These are phyloP conservation scores for Pyralis farinalis DNA, from an alignment of 2,888 invertebrate species.

Conservation along the genomic window DNA sequence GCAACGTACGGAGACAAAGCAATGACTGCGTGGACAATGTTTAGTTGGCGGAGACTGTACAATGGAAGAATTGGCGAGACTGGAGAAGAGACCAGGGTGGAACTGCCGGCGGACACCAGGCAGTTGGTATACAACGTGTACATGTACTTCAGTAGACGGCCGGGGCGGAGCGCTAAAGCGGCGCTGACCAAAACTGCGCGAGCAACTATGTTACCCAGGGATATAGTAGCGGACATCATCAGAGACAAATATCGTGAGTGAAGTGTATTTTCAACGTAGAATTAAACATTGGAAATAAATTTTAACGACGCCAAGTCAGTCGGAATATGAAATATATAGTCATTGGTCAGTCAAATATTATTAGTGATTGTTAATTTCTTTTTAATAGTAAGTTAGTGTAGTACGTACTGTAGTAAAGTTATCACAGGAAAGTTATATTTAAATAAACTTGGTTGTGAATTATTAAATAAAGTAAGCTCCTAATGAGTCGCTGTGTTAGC, in stretches of 20 bases:
- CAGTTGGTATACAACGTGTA: slow-evolving; percentile 73
- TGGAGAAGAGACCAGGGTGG: slow-evolving; percentile 52
- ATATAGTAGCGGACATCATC: slow-evolving; percentile 70
- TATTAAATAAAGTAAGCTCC: too few relatives aligned
- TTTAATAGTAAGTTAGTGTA: too few relatives aligned
- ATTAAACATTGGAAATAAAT: too few relatives aligned
- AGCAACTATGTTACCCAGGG: slow-evolving; percentile 70
- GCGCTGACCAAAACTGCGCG: slow-evolving; percentile 65
- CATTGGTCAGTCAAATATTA: too few relatives aligned
- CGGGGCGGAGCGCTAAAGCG: slow-evolving; percentile 61
- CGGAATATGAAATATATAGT: too few relatives aligned
- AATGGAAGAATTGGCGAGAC: slow-evolving; percentile 50
- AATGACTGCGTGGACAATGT: slow-evolving; percentile 79
- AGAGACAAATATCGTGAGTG: slow-evolving; percentile 55
- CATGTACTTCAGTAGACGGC: slow-evolving; percentile 66
- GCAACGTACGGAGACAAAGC: slow-evolving; percentile 76
- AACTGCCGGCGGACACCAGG: slow-evolving; percentile 67
- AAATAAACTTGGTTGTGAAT: too few relatives aligned
- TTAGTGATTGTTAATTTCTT: too few relatives aligned
- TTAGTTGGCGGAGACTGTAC: slow-evolving; percentile 72
- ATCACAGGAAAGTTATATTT: too few relatives aligned
- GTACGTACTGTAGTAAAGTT: too few relatives aligned
- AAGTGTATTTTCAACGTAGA: neutral
- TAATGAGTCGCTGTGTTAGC: too few relatives aligned
- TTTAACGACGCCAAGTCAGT: too few relatives aligned